phyloP scores from a whole-genome alignment of 2,113 vertebrate species.

The Nothobranchius furzeri region DNA sequence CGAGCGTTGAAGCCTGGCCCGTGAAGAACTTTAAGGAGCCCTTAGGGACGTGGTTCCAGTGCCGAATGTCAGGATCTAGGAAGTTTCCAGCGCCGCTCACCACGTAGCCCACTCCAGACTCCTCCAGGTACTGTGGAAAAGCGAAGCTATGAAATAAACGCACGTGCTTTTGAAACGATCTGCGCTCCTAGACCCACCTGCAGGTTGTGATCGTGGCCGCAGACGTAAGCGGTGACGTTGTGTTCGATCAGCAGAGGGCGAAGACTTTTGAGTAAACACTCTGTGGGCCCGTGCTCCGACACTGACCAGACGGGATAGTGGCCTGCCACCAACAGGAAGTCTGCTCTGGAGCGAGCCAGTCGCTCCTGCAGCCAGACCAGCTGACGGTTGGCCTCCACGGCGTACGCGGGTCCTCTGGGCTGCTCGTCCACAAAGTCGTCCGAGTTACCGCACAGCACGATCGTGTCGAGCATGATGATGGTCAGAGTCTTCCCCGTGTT shows the following conservation, averaged over 20 bases:
- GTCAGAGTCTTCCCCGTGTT: slow-evolving; percentile 78
- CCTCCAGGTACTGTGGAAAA: slow-evolving; percentile 81
- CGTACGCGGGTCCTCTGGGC: slow-evolving; percentile 68
- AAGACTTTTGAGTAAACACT: slow-evolving; percentile 81
- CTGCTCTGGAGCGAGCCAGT: slow-evolving; percentile 79
- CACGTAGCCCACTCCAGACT: slow-evolving; percentile 83
- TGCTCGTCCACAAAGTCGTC: slow-evolving; percentile 80
- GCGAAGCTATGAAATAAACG: background rate
- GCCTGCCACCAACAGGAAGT: slow-evolving; percentile 87
- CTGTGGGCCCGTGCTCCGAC: slow-evolving; percentile 87
- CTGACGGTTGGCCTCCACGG: slow-evolving; percentile 76
- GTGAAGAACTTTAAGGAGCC: slow-evolving; percentile 87
- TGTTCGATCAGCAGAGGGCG: slow-evolving; percentile 82
- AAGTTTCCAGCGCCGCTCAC: slow-evolving; percentile 92
- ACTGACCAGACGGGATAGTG: slow-evolving; percentile 94
- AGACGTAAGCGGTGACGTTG: slow-evolving; percentile 86
- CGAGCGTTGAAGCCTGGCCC: slow-evolving; percentile 77
- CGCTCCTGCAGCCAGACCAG: slow-evolving; percentile 85
- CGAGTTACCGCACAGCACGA: slow-evolving; percentile 86
- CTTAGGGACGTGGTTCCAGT: slow-evolving; percentile 79
- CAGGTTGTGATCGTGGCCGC: slow-evolving; percentile 92
- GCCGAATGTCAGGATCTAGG: slow-evolving; percentile 82
- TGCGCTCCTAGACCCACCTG: slow-evolving; percentile 76
- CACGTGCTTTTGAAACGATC: background rate
- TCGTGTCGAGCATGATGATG: slow-evolving; percentile 89